Evolutionary conservation across 2,797 vertebrate genomes (phyloP).

Genomic region (Neostethus bicornis): DNA sequence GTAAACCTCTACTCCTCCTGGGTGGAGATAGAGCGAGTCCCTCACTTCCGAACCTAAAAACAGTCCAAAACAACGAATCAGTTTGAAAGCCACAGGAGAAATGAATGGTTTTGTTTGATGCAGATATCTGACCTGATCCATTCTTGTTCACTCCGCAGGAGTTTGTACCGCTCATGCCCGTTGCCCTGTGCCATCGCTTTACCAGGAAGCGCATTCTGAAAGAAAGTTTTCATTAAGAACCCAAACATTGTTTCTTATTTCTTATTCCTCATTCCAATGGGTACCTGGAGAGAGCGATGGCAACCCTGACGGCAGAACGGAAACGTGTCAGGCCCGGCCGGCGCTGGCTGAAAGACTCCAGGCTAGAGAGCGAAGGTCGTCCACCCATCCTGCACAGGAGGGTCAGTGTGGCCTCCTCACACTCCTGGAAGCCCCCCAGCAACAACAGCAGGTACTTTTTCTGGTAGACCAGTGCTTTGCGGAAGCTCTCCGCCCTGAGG

Average conservation of each 20-base stretch:
- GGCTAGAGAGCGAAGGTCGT: slow-evolving; percentile 77
- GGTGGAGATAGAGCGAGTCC: slow-evolving; percentile 84
- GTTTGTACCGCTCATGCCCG: slow-evolving; percentile 73
- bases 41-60: slow-evolving; percentile 83
- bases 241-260: neutral
- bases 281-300: slow-evolving; percentile 94
- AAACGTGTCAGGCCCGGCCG: slow-evolving; percentile 88
- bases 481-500: slow-evolving; percentile 93
- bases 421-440: slow-evolving; percentile 95
- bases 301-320: slow-evolving; percentile 89
- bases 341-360: slow-evolving; percentile 79
- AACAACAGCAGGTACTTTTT: slow-evolving; percentile 96
- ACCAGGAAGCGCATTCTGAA: slow-evolving; percentile 96
- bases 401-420: slow-evolving; percentile 91
- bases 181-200: slow-evolving; percentile 90
- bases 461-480: slow-evolving; percentile 97
- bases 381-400: slow-evolving; percentile 93
- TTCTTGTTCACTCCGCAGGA: slow-evolving; percentile 80
- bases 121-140: slow-evolving; percentile 81
- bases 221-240: neutral
- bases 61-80: neutral
- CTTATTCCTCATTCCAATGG: too few relatives aligned
- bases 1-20: slow-evolving; percentile 83
- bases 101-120: slow-evolving; percentile 57
- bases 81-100: neutral